Evolutionary conservation across 2,797 vertebrate genomes (phyloP).

Genomic region (Pantherophis vulpinus): DNA sequence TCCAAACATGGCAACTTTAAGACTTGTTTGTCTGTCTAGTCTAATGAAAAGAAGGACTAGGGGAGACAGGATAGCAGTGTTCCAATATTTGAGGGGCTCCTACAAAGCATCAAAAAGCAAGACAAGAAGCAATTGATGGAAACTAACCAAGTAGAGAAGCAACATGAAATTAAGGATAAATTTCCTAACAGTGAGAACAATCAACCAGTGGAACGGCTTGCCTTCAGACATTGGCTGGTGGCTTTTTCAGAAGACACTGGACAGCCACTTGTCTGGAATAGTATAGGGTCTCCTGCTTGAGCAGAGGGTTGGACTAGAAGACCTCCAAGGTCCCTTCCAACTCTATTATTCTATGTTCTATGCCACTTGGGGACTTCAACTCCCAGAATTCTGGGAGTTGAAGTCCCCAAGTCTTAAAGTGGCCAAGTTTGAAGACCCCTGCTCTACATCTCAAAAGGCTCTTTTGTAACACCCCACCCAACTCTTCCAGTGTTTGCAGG

Average conservation of each 20-base stretch:
- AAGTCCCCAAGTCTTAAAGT: not conserved
- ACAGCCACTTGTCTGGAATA: not conserved
- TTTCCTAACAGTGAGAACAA: not conserved
- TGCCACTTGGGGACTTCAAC: not conserved
- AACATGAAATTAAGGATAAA: not conserved
- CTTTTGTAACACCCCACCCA: constrained; percentile 43
- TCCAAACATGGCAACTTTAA: not conserved
- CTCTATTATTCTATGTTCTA: not conserved
- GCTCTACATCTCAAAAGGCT: not conserved
- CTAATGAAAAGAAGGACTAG: not conserved
- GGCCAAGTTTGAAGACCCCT: constrained; percentile 22
- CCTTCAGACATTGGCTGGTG: not conserved
- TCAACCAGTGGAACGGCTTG: not conserved
- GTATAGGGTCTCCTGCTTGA: not conserved
- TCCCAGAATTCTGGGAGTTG: not conserved
- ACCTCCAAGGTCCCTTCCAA: not conserved
- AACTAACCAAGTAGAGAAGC: not conserved
- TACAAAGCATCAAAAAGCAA: not conserved
- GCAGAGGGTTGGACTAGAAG: not conserved
- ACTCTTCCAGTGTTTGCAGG: constrained; percentile 60
- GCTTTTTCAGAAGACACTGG: not conserved
- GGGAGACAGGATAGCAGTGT: not conserved
- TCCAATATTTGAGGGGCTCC: not conserved
- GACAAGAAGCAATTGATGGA: not conserved
- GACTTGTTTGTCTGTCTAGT: not conserved